Evolutionary conservation across 2,888 invertebrate genomes (phyloP).

Genomic region (Parthenolecanium corni): DNA sequence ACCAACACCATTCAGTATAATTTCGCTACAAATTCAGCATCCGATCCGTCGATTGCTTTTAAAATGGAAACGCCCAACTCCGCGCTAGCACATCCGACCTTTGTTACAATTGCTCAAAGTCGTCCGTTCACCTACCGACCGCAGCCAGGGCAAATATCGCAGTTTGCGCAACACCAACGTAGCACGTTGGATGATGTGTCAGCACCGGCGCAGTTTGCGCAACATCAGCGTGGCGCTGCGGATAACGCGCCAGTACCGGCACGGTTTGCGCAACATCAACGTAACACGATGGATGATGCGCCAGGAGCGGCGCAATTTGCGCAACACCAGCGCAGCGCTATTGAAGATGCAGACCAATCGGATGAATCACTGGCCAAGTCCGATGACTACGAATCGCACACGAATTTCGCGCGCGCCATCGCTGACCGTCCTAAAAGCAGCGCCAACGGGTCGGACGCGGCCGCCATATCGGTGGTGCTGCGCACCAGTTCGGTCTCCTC

Average conservation of each 20-base stretch:
- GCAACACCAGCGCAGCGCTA: background rate
- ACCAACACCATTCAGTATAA: background rate
- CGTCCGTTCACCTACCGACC: constrained; percentile 9
- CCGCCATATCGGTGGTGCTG: constrained; percentile 10
- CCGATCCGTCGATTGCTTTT: background rate
- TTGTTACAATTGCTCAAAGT: constrained; percentile 17
- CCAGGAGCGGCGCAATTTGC: background rate
- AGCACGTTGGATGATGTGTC: too few relatives aligned
- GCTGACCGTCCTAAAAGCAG: background rate
- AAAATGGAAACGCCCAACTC: constrained; percentile 11
- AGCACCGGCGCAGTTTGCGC: too few relatives aligned
- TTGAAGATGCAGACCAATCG: too few relatives aligned
- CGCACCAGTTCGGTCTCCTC: constrained; percentile 18
- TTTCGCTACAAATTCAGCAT: background rate
- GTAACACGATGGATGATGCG: too few relatives aligned
- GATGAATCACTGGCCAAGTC: constrained; percentile 6
- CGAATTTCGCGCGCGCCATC: constrained; percentile 23
- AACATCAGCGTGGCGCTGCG: too few relatives aligned
- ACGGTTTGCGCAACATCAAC: background rate
- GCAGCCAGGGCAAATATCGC: background rate
- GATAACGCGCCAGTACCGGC: too few relatives aligned
- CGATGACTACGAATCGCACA: constrained; percentile 11
- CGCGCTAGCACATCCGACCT: constrained; percentile 20
- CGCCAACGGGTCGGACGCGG: constrained; percentile 13
- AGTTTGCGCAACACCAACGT: too few relatives aligned